Base-by-base conservation (phyloP, 2,113 vertebrate species). In the Etheostoma cragini region DNA sequence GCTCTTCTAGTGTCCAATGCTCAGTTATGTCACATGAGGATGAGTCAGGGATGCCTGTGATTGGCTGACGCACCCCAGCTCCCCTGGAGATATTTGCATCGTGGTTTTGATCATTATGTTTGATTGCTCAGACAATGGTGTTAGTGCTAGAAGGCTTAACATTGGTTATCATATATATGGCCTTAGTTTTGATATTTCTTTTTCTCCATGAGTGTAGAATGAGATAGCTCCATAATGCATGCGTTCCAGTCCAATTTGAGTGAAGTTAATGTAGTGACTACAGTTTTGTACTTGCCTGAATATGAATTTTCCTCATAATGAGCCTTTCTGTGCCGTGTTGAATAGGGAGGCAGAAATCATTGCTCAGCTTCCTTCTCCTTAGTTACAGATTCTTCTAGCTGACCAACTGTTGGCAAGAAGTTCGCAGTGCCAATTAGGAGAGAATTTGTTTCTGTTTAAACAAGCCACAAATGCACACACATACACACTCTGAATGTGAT, bases 371-470 rank as follows among this genome's bases (percentile, higher is more conserved):
- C 78, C 69, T 63, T 66, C 85, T 87, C 86, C 89, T 78, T 89
- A 88, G 91, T 86, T 85, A 88, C 91, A 84, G 80, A 88, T 88
- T 89, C 89, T 93, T 90, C 88, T 92, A 82, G 91, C 91, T 83
- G 87, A 89, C 84, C 90, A 85, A 88, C 91, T 91, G 88, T 91
- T 94, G 89, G 89, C 91, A 91, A 92, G 87, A 89, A 81, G 89
- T 42, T 81, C 50, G 13, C 83, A 14, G 80, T 87, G 90, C 88
- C 92, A 94, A 93, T 94, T 93, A 93, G 80, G 86, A 69, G 87
- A 87, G 91, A 93, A 92, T 88, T 88, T 87, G 77, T 92, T 87
- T 86, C 87, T 91, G 82, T 84, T 80, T 70, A 87, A 88, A 87
- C 78, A 76, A 80, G 63, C 80, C 75, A 75, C 85, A 63, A n/a